phyloP scores from a whole-genome alignment of 2,888 invertebrate genomes.

The Herminia tarsipennalis region DNA sequence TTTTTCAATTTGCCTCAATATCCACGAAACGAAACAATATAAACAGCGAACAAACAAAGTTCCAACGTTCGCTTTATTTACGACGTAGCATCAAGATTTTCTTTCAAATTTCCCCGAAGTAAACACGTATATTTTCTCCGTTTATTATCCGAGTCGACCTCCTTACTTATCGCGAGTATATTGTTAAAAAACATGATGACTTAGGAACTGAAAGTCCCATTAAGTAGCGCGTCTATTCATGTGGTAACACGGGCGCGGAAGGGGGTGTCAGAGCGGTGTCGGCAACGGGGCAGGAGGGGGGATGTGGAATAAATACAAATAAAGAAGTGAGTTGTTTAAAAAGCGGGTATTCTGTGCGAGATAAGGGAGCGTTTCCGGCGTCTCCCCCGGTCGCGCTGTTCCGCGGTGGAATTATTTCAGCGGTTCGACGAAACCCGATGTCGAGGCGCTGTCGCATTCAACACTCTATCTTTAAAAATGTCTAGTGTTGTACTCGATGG shows the following conservation, averaged over 20 bases:
- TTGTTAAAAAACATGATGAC: slow-evolving; percentile 84
- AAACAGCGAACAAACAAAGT: slow-evolving; percentile 54
- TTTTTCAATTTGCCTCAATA: slow-evolving; percentile 52
- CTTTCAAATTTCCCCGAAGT: slow-evolving; percentile 66
- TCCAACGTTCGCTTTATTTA: slow-evolving; percentile 63
- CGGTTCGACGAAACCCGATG: slow-evolving; percentile 81
- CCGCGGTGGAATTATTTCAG: slow-evolving; percentile 80
- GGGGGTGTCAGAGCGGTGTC: slow-evolving; percentile 44
- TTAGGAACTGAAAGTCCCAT: slow-evolving; percentile 85
- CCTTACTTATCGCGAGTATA: slow-evolving; percentile 77
- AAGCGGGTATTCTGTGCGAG: slow-evolving; percentile 81
- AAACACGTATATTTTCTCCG: slow-evolving; percentile 74
- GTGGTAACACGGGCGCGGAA: slow-evolving; percentile 73
- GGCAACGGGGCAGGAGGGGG: slow-evolving; percentile 45
- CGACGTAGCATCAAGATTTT: slow-evolving; percentile 71
- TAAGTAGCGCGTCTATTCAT: slow-evolving; percentile 83
- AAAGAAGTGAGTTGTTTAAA: slow-evolving; percentile 85
- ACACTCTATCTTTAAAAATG: slow-evolving; percentile 82
- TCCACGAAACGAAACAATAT: slow-evolving; percentile 48
- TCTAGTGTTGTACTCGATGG: slow-evolving; percentile 59
- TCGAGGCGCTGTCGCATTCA: slow-evolving; percentile 80
- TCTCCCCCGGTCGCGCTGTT: slow-evolving; percentile 64
- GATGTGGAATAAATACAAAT: slow-evolving; percentile 76
- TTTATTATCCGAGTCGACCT: slow-evolving; percentile 82
- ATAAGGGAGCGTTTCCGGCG: slow-evolving; percentile 84